Evolutionary conservation across 2,797 vertebrate species (phyloP).

Genomic region (Borostomias antarcticus): DNA sequence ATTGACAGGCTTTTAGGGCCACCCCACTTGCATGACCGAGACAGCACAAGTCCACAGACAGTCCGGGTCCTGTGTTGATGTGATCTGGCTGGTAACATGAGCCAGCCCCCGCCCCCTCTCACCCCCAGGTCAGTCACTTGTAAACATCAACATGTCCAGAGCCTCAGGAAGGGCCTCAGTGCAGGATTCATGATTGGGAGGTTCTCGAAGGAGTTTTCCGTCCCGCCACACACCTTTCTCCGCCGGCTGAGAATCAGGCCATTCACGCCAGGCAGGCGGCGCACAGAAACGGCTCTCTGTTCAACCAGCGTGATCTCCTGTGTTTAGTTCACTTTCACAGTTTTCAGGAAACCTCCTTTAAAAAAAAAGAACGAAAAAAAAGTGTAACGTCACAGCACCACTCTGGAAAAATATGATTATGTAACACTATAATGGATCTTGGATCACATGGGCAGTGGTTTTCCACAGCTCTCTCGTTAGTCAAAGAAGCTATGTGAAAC

Average conservation of each 20-base stretch:
- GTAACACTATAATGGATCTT: too few relatives aligned
- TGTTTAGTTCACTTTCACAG: constrained; percentile 47
- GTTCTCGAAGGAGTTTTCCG: constrained; percentile 73
- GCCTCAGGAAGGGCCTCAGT: constrained; percentile 70
- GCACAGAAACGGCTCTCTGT: constrained; percentile 76
- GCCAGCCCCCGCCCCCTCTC: constrained; percentile 13
- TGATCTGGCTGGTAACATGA: constrained; percentile 16
- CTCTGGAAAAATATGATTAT: constrained; percentile 57
- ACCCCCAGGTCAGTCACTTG: constrained; percentile 52
- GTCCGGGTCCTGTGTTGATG: constrained; percentile 28
- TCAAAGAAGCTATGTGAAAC: not conserved
- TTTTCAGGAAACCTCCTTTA: constrained; percentile 43
- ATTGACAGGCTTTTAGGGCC: not conserved
- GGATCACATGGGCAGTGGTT: too few relatives aligned
- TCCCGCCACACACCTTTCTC: constrained; percentile 54
- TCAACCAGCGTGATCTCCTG: constrained; percentile 45
- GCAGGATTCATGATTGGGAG: constrained; percentile 70
- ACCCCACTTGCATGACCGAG: not conserved
- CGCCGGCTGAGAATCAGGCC: constrained; percentile 57
- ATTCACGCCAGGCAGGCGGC: constrained; percentile 70
- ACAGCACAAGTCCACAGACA: constrained; percentile 22
- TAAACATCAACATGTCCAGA: constrained; percentile 65
- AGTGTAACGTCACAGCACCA: constrained; percentile 43
- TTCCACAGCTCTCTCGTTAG: too few relatives aligned
- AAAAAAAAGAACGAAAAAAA: too few relatives aligned